Evolutionary conservation across 2,113 vertebrate species (phyloP), one percentile per base, ranked within the genome.

Genomic region (Podarcis muralis): DNA sequence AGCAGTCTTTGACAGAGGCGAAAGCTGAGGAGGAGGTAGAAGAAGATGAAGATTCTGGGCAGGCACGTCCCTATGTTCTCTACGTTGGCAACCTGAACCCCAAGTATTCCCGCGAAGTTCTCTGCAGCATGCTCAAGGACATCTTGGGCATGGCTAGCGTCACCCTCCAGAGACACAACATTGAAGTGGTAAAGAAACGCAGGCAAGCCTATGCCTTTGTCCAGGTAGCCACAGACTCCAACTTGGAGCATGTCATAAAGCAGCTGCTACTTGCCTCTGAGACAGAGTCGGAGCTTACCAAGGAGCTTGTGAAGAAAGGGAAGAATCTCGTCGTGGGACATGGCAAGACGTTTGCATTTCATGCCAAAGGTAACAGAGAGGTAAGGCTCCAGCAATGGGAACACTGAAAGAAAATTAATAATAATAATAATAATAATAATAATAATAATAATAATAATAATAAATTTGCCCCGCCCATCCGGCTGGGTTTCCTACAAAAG

Each of bases 51-150:
- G 32, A 12, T 1, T 85, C 57, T 37, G 43, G 43, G 3, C 66
- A 23, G 37, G 23, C 81, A 7, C 59, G 0, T 25, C 32, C 20
- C 72, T 59, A 83, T 18, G 22, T 89, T 0, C 89, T 86, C 0
- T 94, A 90, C 7, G 77, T 93, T 74, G 92, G 88, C 25, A 93
- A 95, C 90, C 82, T 94, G 72, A 96, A 96, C 83, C 95, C 95
- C 27, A 94, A 92, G 82, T 95, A 93, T 89, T 76, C 81, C 0
- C 83, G 2, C 0, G 93, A 95, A 0, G 90, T 93, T 65, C 93
- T 94, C 27, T 20, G 90, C 12, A 95, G 71, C 80, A 84, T 94
- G 74, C 78, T 96, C 40, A 92, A 95, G 37, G 96, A 96, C 37
- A 65, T 94, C 23, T 82, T 93, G n/a, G 90, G 95, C 37, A 68